Percentiles rank a stretch among this genome's conserved stretches.
Conservation (phyloP, 2,888 invertebrate species). For the Liodrosophila aerea region DNA sequence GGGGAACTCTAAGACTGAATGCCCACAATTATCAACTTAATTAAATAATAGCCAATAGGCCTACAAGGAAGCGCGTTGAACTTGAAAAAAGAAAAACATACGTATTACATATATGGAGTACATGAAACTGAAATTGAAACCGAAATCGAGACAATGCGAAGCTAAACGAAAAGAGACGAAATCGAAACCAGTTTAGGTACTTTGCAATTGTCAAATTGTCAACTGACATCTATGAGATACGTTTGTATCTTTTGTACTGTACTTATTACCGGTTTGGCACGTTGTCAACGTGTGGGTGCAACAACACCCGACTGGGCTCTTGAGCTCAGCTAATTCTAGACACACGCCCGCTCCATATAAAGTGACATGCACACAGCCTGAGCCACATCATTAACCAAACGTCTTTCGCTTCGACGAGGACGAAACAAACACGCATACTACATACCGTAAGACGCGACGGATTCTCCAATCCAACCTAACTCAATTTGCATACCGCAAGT, state of each 20-base stretch:
- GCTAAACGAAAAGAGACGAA: constrained; percentile 1
- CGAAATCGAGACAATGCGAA: constrained; percentile 24
- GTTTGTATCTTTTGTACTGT: constrained; percentile 51
- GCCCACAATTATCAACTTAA: constrained; percentile 61
- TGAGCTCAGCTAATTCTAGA: constrained; percentile 57
- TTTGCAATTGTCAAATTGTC: constrained; percentile 68
- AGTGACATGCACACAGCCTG: constrained; percentile 46
- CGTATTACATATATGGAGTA: neutral
- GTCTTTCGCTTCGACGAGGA: constrained; percentile 44
- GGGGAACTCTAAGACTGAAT: neutral
- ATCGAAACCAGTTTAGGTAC: constrained; percentile 63
- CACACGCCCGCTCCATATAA: constrained; percentile 60
- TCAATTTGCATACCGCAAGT: constrained; percentile 26
- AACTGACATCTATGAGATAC: constrained; percentile 50
- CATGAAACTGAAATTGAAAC: constrained; percentile 11
- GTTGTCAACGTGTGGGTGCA: constrained; percentile 16
- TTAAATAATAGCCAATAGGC: constrained; percentile 62
- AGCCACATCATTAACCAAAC: constrained; percentile 68
- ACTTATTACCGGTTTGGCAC: constrained; percentile 64
- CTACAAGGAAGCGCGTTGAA: constrained; percentile 70
- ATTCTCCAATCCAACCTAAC: constrained; percentile 3
- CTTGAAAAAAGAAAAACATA: constrained; percentile 54
- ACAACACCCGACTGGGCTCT: constrained; percentile 8
- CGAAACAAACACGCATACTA: constrained; percentile 42
- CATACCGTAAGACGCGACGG: constrained; percentile 31